A percentile compares a stretch with the other conserved stretches of the same genome.
These are phyloP conservation scores for Melanostigma gelatinosum DNA, from an alignment of 2,113 vertebrate genomes.

Conservation along the genomic window DNA sequence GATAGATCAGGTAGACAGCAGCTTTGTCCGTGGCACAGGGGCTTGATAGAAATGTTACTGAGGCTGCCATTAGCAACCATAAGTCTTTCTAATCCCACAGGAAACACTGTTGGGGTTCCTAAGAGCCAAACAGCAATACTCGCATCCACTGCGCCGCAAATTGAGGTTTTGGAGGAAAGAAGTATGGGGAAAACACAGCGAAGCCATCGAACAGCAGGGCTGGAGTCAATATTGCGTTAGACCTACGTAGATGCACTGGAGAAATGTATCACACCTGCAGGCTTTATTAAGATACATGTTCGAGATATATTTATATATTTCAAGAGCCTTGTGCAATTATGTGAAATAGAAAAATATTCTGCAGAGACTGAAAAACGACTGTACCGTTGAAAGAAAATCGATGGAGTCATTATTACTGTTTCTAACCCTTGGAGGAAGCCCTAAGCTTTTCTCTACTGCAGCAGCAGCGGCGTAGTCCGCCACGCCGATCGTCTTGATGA, in stretches of 20 bases:
- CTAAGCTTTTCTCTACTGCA: not conserved
- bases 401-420: constrained; percentile 8
- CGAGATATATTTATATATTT: not conserved
- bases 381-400: not conserved
- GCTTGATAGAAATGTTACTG: constrained; percentile 60
- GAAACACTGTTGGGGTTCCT: constrained; percentile 17
- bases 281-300: constrained; percentile 49
- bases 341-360: not conserved
- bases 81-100: constrained; percentile 56
- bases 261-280: constrained; percentile 55
- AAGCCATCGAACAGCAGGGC: constrained; percentile 51
- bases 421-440: constrained; percentile 5
- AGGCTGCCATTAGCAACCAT: constrained; percentile 54
- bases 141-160: constrained; percentile 21
- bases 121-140: constrained; percentile 41
- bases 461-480: not conserved
- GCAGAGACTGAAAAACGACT: not conserved
- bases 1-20: constrained; percentile 61
- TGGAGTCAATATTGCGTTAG: constrained; percentile 29
- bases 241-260: constrained; percentile 12
- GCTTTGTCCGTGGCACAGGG: constrained; percentile 40
- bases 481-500: constrained; percentile 52
- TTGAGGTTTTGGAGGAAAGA: constrained; percentile 19
- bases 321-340: not conserved
- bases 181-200: constrained; percentile 24